Evolutionary conservation across 1,140 invertebrate genomes (phyloP).

Genomic region (Drosophila albomicans): DNA sequence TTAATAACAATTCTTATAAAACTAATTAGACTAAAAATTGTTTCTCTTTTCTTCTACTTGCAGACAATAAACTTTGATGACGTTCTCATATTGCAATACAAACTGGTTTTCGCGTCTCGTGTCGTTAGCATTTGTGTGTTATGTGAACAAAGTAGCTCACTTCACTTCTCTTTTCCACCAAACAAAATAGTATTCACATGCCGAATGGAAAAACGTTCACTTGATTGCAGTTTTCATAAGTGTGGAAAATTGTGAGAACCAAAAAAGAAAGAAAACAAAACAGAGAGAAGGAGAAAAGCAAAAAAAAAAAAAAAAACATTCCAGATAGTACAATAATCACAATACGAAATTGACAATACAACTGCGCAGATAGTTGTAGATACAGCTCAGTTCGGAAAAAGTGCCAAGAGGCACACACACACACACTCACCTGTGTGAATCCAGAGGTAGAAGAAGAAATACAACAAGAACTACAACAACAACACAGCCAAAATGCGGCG

Average conservation of each 20-base stretch:
- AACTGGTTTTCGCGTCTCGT: slow-evolving; percentile 15
- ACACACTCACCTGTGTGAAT: slow-evolving; percentile 3
- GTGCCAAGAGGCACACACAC: slow-evolving; percentile 16
- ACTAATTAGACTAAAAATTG: slow-evolving; percentile 36
- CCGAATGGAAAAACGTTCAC: slow-evolving; percentile 54
- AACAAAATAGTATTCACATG: slow-evolving; percentile 44
- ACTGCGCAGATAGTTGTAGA: slow-evolving; percentile 42
- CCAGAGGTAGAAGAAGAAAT: slow-evolving; percentile 22
- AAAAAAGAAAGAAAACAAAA: slow-evolving; percentile 26
- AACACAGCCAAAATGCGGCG: slow-evolving; percentile 72
- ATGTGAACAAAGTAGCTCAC: slow-evolving; percentile 38
- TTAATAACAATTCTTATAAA: slow-evolving; percentile 7
- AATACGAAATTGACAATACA: slow-evolving; percentile 38
- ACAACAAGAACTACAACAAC: slow-evolving; percentile 14
- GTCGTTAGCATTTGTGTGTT: slow-evolving; percentile 49
- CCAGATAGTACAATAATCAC: slow-evolving; percentile 43
- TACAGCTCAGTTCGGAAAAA: slow-evolving; percentile 9
- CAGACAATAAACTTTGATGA: slow-evolving; percentile 53
- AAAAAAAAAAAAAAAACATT: slow-evolving; percentile 49
- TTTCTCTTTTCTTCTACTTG: slow-evolving; percentile 47
- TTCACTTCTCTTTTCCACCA: slow-evolving; percentile 15
- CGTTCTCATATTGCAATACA: not conserved
- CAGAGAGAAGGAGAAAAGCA: slow-evolving; percentile 9
- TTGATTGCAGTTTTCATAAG: slow-evolving; percentile 76
- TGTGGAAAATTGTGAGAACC: slow-evolving; percentile 67